Percentiles rank a stretch among this genome's conserved stretches.
Evolutionary conservation across 2,113 vertebrate genomes (phyloP).

Genomic region (Aldabrachelys gigantea): DNA sequence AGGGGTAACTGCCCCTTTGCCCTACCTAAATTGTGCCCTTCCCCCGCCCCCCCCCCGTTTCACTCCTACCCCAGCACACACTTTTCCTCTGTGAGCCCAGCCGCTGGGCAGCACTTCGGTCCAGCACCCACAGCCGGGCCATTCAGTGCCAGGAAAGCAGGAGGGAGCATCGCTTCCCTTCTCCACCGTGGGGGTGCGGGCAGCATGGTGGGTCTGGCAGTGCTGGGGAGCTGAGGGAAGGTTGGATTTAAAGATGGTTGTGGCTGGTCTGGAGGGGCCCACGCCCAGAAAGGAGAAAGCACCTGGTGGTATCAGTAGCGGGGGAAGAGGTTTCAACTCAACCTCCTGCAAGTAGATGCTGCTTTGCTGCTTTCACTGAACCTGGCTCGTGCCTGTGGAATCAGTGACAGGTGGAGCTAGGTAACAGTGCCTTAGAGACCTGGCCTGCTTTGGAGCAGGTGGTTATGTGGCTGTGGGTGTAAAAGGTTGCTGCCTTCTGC

Average conservation of each 20-base stretch:
- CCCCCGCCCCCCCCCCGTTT: no score
- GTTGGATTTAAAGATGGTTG: not conserved
- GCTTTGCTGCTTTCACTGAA: fast-evolving
- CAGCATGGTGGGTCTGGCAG: not conserved
- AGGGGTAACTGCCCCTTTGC: no score
- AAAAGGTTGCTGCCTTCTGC: not conserved
- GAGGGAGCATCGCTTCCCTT: not conserved
- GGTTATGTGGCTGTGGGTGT: not conserved
- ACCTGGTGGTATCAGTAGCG: not conserved
- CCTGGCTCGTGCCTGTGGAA: not conserved
- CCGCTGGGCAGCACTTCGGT: not conserved
- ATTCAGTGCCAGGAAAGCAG: not conserved
- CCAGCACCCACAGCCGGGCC: not conserved
- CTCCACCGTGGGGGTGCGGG: no score
- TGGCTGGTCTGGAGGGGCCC: not conserved
- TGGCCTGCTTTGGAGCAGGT: no score
- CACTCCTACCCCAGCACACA: not conserved
- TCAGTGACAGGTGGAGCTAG: no score
- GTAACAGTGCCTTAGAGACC: not conserved
- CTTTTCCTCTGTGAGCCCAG: not conserved
- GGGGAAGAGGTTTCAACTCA: not conserved
- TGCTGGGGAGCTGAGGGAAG: no score
- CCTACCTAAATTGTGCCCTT: no score
- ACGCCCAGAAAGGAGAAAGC: not conserved
- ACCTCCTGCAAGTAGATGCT: fast-evolving